Evolutionary conservation across 1,140 invertebrate species (phyloP), one percentile per base, ranked within the genome.

Genomic region (Drosophila orosa): DNA sequence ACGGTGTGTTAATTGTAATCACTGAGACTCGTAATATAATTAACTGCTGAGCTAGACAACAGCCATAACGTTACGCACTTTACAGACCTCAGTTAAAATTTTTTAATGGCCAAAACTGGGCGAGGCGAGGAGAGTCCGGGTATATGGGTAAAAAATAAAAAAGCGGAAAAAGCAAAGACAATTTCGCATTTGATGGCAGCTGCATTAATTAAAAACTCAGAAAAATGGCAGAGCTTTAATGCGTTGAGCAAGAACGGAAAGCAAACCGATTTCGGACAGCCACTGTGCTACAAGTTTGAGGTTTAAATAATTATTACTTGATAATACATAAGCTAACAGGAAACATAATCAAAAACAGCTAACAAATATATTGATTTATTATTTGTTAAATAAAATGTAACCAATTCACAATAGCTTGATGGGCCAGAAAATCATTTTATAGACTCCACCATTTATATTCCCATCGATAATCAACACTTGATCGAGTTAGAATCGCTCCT

Each of bases 181-280:
- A 48, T 48, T 48, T 48, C 24, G 25, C 45, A 29, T 48, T 48
- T 48, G n/a, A 48, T 48, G 45, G 25, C 45, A 48, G 45, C 45
- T 48, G 45, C 45, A 48, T 48, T 48, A 48, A 48, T 48, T 48
- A 29, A 29, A 47, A 29, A 17, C 25, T 12, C n/a, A 6, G 25
- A 17, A 48, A 48, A 48, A 48, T 12, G 45, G 25, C n/a, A 48
- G n/a, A 17, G 45, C 45, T 48, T 48, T 48, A 17, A 27, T 27
- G 15, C 45, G 45, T 17, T 15, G 10, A 27, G 45, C 45, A 27
- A 29, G n/a, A 17, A 17, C n/a, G 12, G 9, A 24, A 7, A 44
- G 42, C 19, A 29, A 48, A 48, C 45, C 10, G 24, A 48, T 48
- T 48, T 29, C 45, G 9, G 9, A 3, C n/a, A 6, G n/a, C 6